Conservation (phyloP, 2,797 vertebrate species). For the Avahi laniger region DNA sequence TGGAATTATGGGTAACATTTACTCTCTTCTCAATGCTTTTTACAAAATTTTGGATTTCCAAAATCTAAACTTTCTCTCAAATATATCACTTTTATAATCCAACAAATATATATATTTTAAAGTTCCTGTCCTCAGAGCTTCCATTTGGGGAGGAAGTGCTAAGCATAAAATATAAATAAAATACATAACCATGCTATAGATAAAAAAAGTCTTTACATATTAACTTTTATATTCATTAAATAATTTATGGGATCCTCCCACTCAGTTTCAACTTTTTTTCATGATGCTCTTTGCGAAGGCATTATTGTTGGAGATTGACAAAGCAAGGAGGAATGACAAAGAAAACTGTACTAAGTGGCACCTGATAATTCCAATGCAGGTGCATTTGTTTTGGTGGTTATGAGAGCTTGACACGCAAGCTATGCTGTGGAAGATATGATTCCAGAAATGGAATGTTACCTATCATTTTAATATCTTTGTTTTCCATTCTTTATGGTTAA, state of each 20-base stretch:
- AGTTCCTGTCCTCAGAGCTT: background rate
- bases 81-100: background rate
- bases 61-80: slow-evolving; percentile 2
- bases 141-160: background rate
- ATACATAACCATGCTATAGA: background rate
- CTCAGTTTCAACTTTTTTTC: background rate
- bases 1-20: background rate
- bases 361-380: background rate
- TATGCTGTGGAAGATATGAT: background rate
- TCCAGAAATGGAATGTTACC: background rate
- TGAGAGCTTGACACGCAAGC: background rate
- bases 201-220: background rate
- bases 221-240: background rate
- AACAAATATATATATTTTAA: background rate
- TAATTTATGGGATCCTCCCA: background rate
- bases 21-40: background rate
- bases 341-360: background rate
- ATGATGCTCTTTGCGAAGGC: background rate
- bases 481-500: background rate
- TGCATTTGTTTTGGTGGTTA: background rate
- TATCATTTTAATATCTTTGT: background rate
- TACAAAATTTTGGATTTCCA: background rate
- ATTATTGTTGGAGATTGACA: background rate
- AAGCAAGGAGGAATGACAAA: background rate
- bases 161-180: background rate